These are phyloP conservation scores for Lycaena phlaeas DNA, from an alignment of 2,888 invertebrate genomes.

Conservation along the genomic window DNA sequence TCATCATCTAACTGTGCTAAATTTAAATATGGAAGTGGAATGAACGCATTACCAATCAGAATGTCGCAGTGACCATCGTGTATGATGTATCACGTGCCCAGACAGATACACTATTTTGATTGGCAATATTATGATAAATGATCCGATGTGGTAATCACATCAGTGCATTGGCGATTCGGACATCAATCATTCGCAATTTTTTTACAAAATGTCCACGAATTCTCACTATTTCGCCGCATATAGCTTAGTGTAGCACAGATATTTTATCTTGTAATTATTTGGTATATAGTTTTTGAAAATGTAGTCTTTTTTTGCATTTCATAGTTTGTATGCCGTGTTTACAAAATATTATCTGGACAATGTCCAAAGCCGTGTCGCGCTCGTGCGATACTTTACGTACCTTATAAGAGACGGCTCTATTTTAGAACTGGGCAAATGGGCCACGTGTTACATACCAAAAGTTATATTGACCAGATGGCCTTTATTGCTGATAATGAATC, in stretches of 20 bases:
- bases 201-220: slow-evolving; percentile 35
- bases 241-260: slow-evolving; percentile 18
- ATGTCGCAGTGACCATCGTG: slow-evolving; percentile 38
- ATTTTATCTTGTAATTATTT: slow-evolving; percentile 33
- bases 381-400: slow-evolving; percentile 43
- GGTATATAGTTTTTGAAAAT: slow-evolving; percentile 29
- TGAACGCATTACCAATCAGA: slow-evolving; percentile 34
- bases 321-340: slow-evolving; percentile 47
- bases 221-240: slow-evolving; percentile 12
- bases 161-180: slow-evolving; percentile 49
- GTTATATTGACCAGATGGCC: slow-evolving; percentile 34
- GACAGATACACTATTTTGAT: slow-evolving; percentile 73
- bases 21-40: slow-evolving; percentile 32
- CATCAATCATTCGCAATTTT: slow-evolving; percentile 58
- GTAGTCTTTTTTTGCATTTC: not conserved
- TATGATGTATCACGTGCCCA: slow-evolving; percentile 57
- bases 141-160: slow-evolving; percentile 60
- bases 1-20: slow-evolving; percentile 8
- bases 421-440: slow-evolving; percentile 50
- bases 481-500: slow-evolving; percentile 21
- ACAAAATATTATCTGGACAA: slow-evolving; percentile 63
- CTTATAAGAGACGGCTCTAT: slow-evolving; percentile 57
- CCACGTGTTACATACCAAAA: slow-evolving; percentile 41
- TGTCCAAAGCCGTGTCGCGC: slow-evolving; percentile 59
- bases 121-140: slow-evolving; percentile 70